Evolutionary conservation across 2,888 invertebrate genomes (phyloP).

Genomic region (Pseudanteris insignis): DNA sequence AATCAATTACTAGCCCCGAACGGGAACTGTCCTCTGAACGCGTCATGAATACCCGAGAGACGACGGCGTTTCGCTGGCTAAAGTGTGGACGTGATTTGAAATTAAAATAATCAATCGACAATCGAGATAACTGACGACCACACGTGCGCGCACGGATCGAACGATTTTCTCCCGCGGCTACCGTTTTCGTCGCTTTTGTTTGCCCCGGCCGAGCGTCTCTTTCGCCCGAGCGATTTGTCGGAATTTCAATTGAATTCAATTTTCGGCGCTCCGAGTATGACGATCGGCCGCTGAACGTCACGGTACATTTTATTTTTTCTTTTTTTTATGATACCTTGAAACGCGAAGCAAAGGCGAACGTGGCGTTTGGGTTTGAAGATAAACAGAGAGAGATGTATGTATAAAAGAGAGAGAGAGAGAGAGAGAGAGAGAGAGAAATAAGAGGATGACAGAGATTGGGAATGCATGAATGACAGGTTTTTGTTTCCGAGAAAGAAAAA

Average conservation of each 20-base stretch:
- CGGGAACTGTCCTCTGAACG: no score
- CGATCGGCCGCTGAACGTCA: no score
- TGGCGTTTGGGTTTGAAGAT: no score
- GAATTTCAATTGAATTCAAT: slow-evolving; percentile 23
- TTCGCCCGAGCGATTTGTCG: slow-evolving; percentile 11
- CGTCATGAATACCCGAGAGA: slow-evolving; percentile 53
- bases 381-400: no score
- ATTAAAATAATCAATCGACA: slow-evolving; percentile 29
- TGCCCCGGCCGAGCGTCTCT: no score
- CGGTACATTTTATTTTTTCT: no score
- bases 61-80: slow-evolving; percentile 48
- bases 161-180: slow-evolving; percentile 6
- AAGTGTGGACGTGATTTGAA: slow-evolving; percentile 56
- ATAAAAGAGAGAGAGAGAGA: not conserved
- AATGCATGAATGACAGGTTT: slow-evolving; percentile 38
- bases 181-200: slow-evolving; percentile 2
- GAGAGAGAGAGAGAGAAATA: no score
- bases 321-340: no score
- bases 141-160: slow-evolving; percentile 6
- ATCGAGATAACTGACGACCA: slow-evolving; percentile 19
- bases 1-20: slow-evolving; percentile 49
- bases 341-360: no score
- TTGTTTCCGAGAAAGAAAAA: slow-evolving; percentile 35
- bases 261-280: not conserved
- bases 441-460: no score